Evolutionary conservation across 1,140 invertebrate genomes (phyloP).

Genomic region (Potamilus streckersoni): DNA sequence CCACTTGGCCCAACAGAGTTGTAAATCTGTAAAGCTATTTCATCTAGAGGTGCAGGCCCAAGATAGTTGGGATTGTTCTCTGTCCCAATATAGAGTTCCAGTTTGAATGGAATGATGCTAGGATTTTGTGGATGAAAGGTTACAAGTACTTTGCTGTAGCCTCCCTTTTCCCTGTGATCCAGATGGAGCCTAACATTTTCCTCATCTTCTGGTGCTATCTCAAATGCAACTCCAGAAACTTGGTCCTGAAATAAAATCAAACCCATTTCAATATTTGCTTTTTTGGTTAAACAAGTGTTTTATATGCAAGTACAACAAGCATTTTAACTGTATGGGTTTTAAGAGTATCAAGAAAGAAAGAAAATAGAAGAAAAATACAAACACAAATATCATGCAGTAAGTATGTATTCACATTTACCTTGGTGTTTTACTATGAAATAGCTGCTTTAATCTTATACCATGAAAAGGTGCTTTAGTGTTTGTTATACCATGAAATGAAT

Average conservation of each 20-base stretch:
- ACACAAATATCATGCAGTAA: not conserved
- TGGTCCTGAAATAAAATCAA: constrained; percentile 68
- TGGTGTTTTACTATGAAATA: no score
- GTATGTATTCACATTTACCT: not conserved
- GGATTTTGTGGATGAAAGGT: constrained; percentile 50
- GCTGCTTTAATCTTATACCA: no score
- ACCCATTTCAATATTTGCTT: not conserved
- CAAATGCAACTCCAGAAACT: constrained; percentile 93
- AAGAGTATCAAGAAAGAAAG: no score
- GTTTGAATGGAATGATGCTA: constrained; percentile 71
- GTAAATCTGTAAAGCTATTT: constrained; percentile 84
- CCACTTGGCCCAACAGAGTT: constrained; percentile 84
- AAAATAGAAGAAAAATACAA: not conserved
- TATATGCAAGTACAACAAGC: not conserved
- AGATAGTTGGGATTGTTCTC: constrained; percentile 81
- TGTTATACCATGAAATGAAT: no score
- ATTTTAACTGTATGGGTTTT: not conserved
- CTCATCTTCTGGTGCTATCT: constrained; percentile 79
- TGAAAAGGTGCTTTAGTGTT: no score
- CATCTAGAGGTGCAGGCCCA: constrained; percentile 76
- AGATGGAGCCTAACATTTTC: constrained; percentile 82
- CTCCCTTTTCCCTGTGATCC: constrained; percentile 87
- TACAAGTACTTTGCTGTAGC: constrained; percentile 51
- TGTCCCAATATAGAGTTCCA: constrained; percentile 87
- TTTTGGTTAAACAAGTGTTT: not conserved